Base-by-base conservation (phyloP, 2,888 invertebrate species). In the Dicranocentrus wangi region DNA sequence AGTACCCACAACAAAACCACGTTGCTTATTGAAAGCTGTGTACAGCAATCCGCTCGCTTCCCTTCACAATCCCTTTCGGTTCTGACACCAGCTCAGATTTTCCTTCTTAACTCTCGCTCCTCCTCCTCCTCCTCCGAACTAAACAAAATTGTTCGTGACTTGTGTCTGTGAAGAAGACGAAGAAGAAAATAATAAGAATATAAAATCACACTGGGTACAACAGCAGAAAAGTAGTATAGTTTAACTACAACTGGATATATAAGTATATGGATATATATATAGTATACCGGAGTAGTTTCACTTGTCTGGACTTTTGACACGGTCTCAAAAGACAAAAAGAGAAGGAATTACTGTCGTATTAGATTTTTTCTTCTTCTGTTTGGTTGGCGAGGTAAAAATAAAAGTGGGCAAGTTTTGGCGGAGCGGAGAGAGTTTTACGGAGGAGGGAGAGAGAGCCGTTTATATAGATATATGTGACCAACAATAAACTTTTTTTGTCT, bases 111-210 rank as follows among this genome's bases (percentile, higher is more conserved):
- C 51, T 43, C n/a, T 15, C 23, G 19, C 23, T 65, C 42, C 42
- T 27, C 39, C 13, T 23, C 21, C 58, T 65, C n/a, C 23, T 43
- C 51, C 66, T 17, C n/a, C 51, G 42, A 42, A 27, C 32, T 47
- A 58, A 32, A 68, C 60, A 28, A 79, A 79, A 65, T 71, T 61
- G 79, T 79, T 79, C 79, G 79, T 79, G 79, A 79, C 79, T 79
- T 79, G 63, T 71, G 79, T 79, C 66, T 79, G 71, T 72, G 47
- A 63, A 63, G 66, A 27, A 42, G 42, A 42, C 7, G 17, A 43
- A 43, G 5, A 43, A 27, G 21, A 43, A 28, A 61, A 32, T 61
- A 39, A 39, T 39, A 39, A n/a, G n/a, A n/a, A n/a, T n/a, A n/a
- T n/a, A n/a, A n/a, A n/a, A n/a, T n/a, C n/a, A n/a, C n/a, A n/a